Evolutionary conservation across 1,140 invertebrate genomes (phyloP).

Genomic region (Halyomorpha halys): DNA sequence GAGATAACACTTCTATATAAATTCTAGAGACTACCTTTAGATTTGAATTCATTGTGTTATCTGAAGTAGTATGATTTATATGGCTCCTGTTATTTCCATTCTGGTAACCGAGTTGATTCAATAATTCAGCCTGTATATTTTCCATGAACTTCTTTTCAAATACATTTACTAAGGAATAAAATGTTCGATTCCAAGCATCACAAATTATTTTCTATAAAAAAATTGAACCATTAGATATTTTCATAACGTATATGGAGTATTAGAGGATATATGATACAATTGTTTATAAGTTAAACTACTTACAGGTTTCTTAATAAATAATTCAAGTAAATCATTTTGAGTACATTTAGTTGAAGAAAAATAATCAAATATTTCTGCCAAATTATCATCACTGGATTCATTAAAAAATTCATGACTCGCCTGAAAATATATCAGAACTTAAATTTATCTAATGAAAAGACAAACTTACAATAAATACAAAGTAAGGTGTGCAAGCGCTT

Average conservation of each 20-base stretch:
- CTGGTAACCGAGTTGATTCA: background rate
- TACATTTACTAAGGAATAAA: background rate
- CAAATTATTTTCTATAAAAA: conserved; percentile 4
- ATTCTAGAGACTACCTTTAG: background rate
- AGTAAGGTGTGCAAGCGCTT: no score
- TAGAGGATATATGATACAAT: background rate
- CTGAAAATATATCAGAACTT: no score
- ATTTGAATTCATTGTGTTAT: background rate
- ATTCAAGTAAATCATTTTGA: background rate
- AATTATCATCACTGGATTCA: background rate
- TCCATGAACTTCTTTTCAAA: background rate
- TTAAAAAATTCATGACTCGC: no score
- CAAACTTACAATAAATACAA: no score
- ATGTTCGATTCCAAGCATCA: background rate
- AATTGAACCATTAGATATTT: background rate
- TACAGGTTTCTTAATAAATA: background rate
- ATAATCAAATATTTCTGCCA: background rate
- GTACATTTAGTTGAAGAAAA: background rate
- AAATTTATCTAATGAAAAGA: no score
- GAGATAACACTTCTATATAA: background rate
- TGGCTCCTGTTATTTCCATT: background rate
- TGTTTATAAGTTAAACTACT: background rate
- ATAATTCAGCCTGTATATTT: background rate
- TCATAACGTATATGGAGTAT: background rate
- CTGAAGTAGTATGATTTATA: background rate